A percentile compares a stretch with the other conserved stretches of the same genome.
Conservation (phyloP, 2,888 invertebrate species). For the Alsophila aescularia region DNA sequence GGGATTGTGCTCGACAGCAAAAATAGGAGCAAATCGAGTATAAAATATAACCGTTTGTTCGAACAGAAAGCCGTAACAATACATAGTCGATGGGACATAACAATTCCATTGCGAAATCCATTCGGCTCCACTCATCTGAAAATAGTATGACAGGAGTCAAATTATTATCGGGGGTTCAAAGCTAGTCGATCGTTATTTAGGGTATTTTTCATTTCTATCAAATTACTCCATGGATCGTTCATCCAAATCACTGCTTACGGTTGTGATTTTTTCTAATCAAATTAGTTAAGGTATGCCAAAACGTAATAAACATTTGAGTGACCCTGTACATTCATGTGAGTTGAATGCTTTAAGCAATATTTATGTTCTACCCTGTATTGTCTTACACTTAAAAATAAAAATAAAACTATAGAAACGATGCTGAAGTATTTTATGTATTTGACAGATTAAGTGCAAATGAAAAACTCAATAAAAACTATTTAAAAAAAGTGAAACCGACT, state of each 20-base stretch:
- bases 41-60: constrained; percentile 64
- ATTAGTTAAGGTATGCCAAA: too few relatives aligned
- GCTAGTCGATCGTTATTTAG: constrained; percentile 46
- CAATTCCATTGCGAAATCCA: constrained; percentile 80
- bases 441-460: too few relatives aligned
- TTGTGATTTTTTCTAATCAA: neutral
- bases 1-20: constrained; percentile 38
- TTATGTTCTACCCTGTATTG: too few relatives aligned
- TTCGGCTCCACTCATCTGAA: constrained; percentile 72
- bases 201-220: constrained; percentile 44
- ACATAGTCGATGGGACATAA: constrained; percentile 54
- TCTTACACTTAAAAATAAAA: too few relatives aligned
- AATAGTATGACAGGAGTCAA: constrained; percentile 75
- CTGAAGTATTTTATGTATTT: too few relatives aligned
- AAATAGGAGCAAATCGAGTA: constrained; percentile 62
- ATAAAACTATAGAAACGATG: too few relatives aligned
- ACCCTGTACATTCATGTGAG: too few relatives aligned
- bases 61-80: constrained; percentile 58
- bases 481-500: too few relatives aligned
- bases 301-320: too few relatives aligned
- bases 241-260: neutral
- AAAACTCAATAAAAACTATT: too few relatives aligned
- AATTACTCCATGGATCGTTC: constrained; percentile 22
- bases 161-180: constrained; percentile 67
- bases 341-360: too few relatives aligned